phyloP scores from a whole-genome alignment of 2,888 invertebrate species.

The Agrenia bidenticulata region DNA sequence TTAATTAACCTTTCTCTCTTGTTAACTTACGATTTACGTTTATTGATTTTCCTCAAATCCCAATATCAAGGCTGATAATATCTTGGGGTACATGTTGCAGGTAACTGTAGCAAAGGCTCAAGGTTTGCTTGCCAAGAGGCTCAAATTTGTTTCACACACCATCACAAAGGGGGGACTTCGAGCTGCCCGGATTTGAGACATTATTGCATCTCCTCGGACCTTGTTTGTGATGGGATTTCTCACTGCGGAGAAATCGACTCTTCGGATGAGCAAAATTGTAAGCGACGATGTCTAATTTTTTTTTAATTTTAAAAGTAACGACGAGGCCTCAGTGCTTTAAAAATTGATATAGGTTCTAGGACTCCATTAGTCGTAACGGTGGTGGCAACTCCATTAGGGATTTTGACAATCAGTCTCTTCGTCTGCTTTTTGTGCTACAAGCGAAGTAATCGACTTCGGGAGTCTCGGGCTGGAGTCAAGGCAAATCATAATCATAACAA shows the following conservation, averaged over 20 bases:
- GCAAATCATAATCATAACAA: neutral
- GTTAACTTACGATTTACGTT: too few relatives aligned
- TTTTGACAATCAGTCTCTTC: constrained; percentile 33
- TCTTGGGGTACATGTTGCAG: constrained; percentile 20
- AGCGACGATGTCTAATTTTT: constrained; percentile 17
- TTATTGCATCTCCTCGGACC: constrained; percentile 56
- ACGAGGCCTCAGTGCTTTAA: neutral
- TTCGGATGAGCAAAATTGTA: constrained; percentile 56
- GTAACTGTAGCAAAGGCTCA: constrained; percentile 52
- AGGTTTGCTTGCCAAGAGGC: constrained; percentile 56
- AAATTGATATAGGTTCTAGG: constrained; percentile 32
- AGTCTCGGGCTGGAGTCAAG: neutral
- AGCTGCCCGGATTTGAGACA: constrained; percentile 49
- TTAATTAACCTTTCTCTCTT: too few relatives aligned
- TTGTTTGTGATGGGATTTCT: constrained; percentile 57
- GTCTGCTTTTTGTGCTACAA: constrained; percentile 39
- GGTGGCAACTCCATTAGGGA: constrained; percentile 32
- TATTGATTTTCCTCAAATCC: too few relatives aligned
- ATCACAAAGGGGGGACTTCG: constrained; percentile 48
- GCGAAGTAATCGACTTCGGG: constrained; percentile 27
- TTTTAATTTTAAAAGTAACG: neutral
- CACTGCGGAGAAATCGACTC: constrained; percentile 58
- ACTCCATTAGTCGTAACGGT: constrained; percentile 41
- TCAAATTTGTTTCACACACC: constrained; percentile 47
- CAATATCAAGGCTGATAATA: too few relatives aligned